phyloP scores from a whole-genome alignment of 2,888 invertebrate genomes.

The Horisme vitalbata region DNA sequence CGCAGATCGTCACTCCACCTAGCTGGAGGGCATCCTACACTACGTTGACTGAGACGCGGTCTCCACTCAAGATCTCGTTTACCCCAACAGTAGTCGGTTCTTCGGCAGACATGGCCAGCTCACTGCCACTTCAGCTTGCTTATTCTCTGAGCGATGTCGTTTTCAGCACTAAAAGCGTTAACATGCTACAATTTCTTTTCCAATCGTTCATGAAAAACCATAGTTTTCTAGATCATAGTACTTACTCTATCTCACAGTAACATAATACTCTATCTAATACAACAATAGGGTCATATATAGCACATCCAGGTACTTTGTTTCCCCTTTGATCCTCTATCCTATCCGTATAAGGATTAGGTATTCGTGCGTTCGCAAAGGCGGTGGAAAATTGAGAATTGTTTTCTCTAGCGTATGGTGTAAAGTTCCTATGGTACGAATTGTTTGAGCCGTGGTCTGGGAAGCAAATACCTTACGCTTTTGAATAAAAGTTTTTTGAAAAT shows the following conservation, averaged over 20 bases:
- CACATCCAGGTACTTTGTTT: constrained; percentile 53
- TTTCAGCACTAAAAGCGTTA: too few relatives aligned
- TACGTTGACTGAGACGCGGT: too few relatives aligned
- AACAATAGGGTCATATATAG: constrained; percentile 25
- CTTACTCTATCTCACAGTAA: background rate
- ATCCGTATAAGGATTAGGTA: constrained; percentile 72
- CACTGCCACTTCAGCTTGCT: too few relatives aligned
- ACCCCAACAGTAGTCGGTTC: too few relatives aligned
- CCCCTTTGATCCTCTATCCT: constrained; percentile 55
- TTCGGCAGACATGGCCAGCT: too few relatives aligned
- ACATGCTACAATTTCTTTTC: too few relatives aligned
- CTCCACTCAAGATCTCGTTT: too few relatives aligned
- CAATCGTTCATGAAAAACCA: too few relatives aligned
- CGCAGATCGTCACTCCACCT: too few relatives aligned
- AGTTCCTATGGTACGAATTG: constrained; percentile 57
- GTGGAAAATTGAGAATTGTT: constrained; percentile 73
- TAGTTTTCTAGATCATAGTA: too few relatives aligned
- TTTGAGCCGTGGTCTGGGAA: constrained; percentile 26
- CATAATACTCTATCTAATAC: constrained; percentile 8
- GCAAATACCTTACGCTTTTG: constrained; percentile 8
- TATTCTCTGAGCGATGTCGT: too few relatives aligned
- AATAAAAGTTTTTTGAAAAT: background rate
- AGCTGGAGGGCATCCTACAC: too few relatives aligned
- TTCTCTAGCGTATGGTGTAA: constrained; percentile 62
- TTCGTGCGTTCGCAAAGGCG: constrained; percentile 68